A percentile compares a stretch with the other conserved stretches of the same genome.
These are phyloP conservation scores for Marasmarcha lunaedactyla DNA, from an alignment of 2,888 invertebrate species.

Conservation along the genomic window DNA sequence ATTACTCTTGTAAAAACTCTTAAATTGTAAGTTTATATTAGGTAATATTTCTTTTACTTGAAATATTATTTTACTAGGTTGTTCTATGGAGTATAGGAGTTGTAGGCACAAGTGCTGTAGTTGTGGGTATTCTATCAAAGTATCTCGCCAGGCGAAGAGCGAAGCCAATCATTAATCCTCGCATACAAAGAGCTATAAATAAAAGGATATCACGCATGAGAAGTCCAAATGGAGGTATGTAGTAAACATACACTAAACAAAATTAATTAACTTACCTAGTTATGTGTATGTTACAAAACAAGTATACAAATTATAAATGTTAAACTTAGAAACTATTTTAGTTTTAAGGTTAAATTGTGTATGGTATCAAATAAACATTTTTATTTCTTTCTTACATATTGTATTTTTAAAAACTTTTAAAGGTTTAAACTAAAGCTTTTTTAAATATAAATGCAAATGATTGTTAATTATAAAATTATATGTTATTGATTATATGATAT, in stretches of 20 bases:
- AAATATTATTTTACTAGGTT: constrained; percentile 54
- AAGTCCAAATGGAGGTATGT: constrained; percentile 75
- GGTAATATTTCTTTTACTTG: constrained; percentile 47
- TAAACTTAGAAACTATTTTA: too few species aligned
- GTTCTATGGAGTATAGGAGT: constrained; percentile 80
- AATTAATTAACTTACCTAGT: too few species aligned
- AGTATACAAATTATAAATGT: background rate
- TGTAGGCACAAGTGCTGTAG: constrained; percentile 76
- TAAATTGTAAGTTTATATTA: too few species aligned
- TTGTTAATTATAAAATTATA: too few species aligned
- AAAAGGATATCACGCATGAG: constrained; percentile 75
- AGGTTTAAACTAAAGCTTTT: too few species aligned
- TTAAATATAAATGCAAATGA: too few species aligned
- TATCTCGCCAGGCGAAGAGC: constrained; percentile 80
- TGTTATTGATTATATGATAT: too few species aligned
- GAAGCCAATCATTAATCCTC: constrained; percentile 71
- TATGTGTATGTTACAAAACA: too few species aligned
- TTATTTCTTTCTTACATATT: too few species aligned
- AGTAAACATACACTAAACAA: background rate
- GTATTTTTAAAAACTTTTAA: background rate
- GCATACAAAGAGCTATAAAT: constrained; percentile 63
- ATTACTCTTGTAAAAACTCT: too few species aligned
- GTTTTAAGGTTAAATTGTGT: too few species aligned
- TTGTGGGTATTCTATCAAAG: constrained; percentile 86
- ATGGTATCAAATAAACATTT: too few species aligned